Percentiles rank a stretch among this genome's conserved stretches.
These are phyloP conservation scores for Mallotus villosus DNA, from an alignment of 2,797 vertebrate species.

Conservation along the genomic window DNA sequence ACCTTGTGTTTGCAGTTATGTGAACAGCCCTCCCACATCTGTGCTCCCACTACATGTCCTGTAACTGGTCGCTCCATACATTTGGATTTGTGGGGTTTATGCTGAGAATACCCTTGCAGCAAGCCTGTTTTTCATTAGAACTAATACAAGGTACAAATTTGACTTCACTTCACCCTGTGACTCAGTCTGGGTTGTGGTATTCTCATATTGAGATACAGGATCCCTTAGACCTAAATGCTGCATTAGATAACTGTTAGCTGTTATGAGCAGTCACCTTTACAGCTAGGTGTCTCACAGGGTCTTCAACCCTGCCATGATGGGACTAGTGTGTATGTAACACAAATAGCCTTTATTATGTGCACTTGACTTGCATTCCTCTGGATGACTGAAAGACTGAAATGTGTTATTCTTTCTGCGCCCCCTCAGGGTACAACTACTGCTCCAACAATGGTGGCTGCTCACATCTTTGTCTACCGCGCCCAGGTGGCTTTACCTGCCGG, in stretches of 20 bases:
- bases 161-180: neutral
- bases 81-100: neutral
- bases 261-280: no score
- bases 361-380: neutral
- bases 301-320: no score
- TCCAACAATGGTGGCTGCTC: constrained; percentile 88
- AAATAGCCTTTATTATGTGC: neutral
- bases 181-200: neutral
- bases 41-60: neutral
- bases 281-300: no score
- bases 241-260: no score
- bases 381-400: neutral
- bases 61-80: neutral
- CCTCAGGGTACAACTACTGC: constrained; percentile 85
- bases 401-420: neutral
- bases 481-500: constrained; percentile 84
- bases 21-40: constrained; percentile 26
- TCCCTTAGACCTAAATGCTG: no score
- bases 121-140: neutral
- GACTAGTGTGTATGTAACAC: neutral
- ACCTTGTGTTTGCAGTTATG: constrained; percentile 10
- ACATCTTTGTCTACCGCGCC: constrained; percentile 88
- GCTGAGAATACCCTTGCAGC: neutral
- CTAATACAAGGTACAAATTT: neutral
- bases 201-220: neutral